Conservation (phyloP, 2,797 vertebrate genomes). For the Pangasius larnaudii region DNA sequence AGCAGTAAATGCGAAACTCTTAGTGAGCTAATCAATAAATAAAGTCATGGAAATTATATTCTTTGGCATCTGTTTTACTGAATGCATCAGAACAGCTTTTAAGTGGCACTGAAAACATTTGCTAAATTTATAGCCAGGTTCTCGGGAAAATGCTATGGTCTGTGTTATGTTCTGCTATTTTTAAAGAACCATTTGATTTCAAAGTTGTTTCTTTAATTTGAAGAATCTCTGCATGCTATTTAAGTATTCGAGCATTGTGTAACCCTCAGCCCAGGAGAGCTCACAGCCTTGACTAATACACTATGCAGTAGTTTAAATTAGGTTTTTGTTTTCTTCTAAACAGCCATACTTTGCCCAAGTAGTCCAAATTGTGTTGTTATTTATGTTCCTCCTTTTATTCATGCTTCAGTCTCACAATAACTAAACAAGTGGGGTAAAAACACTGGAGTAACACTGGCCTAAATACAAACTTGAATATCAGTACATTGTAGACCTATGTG, state of each 20-base stretch:
- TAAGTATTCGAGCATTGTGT: neutral
- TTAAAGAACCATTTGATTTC: neutral
- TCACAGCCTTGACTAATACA: neutral
- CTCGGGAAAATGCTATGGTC: neutral
- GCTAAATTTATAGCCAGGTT: neutral
- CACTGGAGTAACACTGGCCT: neutral
- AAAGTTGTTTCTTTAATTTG: neutral
- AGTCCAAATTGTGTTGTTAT: neutral
- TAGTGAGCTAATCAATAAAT: slow-evolving; percentile 1
- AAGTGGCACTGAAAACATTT: neutral
- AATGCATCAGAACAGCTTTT: neutral
- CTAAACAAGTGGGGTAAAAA: slow-evolving; percentile 4
- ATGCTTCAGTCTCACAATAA: neutral
- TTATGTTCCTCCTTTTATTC: slow-evolving; percentile 4
- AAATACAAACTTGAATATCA: slow-evolving; percentile 11
- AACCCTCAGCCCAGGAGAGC: neutral
- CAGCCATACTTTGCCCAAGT: neutral
- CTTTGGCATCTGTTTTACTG: slow-evolving; percentile 21
- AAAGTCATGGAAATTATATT: neutral
- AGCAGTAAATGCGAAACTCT: neutral
- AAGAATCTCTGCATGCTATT: neutral
- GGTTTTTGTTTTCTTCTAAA: neutral
- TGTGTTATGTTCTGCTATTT: neutral
- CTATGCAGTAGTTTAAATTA: slow-evolving; percentile 9
- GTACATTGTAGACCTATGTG: neutral